phyloP scores from a whole-genome alignment of 1,140 invertebrate genomes.

The Drosophila simulans region DNA sequence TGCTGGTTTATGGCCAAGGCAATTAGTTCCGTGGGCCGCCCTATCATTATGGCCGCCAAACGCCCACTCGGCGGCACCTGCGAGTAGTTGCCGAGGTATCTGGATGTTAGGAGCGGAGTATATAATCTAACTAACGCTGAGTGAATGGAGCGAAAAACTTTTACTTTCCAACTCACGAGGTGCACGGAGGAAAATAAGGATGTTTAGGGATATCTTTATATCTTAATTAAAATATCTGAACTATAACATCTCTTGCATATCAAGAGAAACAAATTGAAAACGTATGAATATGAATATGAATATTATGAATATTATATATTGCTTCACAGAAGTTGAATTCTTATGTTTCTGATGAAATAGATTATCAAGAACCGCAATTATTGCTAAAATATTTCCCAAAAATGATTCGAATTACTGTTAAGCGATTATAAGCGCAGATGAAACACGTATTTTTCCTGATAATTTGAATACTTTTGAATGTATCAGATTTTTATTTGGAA shows the following conservation, averaged over 20 bases:
- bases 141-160: conserved; percentile 17
- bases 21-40: conserved; percentile 47
- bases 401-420: too few relatives aligned
- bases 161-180: conserved; percentile 29
- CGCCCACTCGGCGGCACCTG: conserved; percentile 35
- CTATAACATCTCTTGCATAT: too few relatives aligned
- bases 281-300: too few relatives aligned
- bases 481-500: background rate
- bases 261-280: too few relatives aligned
- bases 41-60: conserved; percentile 50
- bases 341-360: too few relatives aligned
- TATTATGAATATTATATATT: too few relatives aligned
- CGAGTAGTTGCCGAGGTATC: conserved; percentile 1
- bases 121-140: conserved; percentile 32
- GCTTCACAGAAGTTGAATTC: too few relatives aligned
- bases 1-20: conserved; percentile 51
- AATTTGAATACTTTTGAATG: background rate
- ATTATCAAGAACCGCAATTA: too few relatives aligned
- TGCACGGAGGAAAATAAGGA: conserved; percentile 15
- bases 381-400: too few relatives aligned
- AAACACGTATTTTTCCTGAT: background rate
- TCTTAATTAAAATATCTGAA: too few relatives aligned
- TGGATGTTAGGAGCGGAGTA: background rate
- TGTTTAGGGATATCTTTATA: background rate
- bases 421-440: too few relatives aligned